A percentile compares a stretch with the other conserved stretches of the same genome.
phyloP scores from a whole-genome alignment of 2,888 invertebrate genomes.

The Cheilosia urbana region DNA sequence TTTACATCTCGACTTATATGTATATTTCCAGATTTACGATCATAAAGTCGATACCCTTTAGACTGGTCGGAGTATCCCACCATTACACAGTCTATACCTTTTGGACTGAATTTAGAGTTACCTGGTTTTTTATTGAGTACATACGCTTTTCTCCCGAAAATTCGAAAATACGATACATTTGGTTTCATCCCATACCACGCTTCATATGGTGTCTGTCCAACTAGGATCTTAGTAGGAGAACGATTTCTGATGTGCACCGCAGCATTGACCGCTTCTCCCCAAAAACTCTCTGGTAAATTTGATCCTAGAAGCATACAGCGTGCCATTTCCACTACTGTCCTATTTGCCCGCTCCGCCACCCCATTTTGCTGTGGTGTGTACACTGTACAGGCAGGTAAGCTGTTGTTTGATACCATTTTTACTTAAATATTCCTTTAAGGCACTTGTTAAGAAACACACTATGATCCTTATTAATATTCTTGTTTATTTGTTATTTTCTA shows the following conservation, averaged over 20 bases:
- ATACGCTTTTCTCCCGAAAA: too few species aligned
- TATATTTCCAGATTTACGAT: background rate
- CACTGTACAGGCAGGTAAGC: constrained; percentile 68
- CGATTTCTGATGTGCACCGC: too few species aligned
- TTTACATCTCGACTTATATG: too few species aligned
- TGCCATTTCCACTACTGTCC: constrained; percentile 73
- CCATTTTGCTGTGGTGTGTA: constrained; percentile 78
- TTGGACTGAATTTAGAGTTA: background rate
- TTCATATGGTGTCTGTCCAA: too few species aligned
- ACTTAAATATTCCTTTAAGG: constrained; percentile 67
- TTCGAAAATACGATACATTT: too few species aligned
- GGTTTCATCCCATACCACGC: too few species aligned
- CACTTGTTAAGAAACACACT: too few species aligned
- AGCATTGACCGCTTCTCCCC: too few species aligned
- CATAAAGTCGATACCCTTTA: background rate
- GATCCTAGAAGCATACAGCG: constrained; percentile 63
- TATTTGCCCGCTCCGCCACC: constrained; percentile 73
- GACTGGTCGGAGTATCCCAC: background rate
- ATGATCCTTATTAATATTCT: too few species aligned
- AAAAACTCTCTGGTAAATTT: too few species aligned
- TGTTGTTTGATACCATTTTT: constrained; percentile 15
- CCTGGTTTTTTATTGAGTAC: background rate
- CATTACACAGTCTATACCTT: background rate
- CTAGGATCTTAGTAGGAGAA: too few species aligned
- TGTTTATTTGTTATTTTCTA: too few species aligned